Conservation (phyloP, 2,797 vertebrate genomes). For the Periophthalmus magnuspinnatus region DNA sequence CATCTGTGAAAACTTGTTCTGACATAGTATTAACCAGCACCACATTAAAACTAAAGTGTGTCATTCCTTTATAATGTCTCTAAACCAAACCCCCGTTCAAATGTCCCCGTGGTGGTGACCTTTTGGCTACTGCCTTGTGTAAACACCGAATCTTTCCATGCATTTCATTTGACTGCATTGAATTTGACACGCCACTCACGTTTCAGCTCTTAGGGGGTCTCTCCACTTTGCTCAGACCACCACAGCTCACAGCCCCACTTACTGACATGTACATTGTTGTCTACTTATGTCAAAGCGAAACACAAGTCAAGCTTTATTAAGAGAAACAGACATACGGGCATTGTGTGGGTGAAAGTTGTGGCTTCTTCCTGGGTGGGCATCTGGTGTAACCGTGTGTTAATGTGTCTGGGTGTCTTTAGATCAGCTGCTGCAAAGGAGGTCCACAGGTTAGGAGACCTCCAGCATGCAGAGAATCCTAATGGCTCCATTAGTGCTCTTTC, state of each 20-base stretch:
- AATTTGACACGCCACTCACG: conserved; percentile 20
- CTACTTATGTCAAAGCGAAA: conserved; percentile 18
- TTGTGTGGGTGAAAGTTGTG: conserved; percentile 25
- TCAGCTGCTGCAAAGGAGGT: conserved; percentile 49
- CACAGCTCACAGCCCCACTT: conserved; percentile 10
- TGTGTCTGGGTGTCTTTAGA: conserved; percentile 36
- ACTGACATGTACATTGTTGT: neutral
- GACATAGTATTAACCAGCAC: neutral
- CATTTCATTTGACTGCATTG: neutral
- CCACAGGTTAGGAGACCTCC: conserved; percentile 63
- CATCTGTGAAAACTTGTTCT: too few species aligned
- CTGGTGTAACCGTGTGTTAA: conserved; percentile 28
- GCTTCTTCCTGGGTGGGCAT: conserved; percentile 54
- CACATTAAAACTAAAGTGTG: neutral
- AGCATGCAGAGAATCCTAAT: conserved; percentile 57
- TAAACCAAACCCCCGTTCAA: neutral
- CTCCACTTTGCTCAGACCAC: conserved; percentile 29
- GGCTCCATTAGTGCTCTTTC: conserved; percentile 53
- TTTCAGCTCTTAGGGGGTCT: conserved; percentile 28
- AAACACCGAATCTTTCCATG: neutral
- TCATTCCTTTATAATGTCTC: neutral
- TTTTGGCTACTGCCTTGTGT: neutral
- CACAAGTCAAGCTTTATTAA: too few species aligned
- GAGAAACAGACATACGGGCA: neutral
- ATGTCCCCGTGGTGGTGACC: neutral